phyloP scores from a whole-genome alignment of 2,113 vertebrate genomes.

The Noctilio leporinus region DNA sequence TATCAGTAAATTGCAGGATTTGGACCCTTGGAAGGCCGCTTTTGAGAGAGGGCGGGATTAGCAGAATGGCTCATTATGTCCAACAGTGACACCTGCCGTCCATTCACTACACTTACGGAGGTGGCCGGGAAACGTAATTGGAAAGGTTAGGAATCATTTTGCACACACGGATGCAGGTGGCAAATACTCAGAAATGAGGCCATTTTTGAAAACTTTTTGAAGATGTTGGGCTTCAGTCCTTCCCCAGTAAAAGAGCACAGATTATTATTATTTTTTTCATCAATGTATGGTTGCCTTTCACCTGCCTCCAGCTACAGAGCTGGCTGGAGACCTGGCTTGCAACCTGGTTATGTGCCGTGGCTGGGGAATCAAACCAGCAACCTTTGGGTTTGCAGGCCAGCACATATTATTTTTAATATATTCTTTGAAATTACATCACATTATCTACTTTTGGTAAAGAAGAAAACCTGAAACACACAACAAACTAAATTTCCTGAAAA shows the following conservation, averaged over 20 bases:
- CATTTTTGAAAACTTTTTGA: background rate
- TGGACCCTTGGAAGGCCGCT: background rate
- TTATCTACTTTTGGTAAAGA: background rate
- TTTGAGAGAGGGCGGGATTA: background rate
- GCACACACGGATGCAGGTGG: no score
- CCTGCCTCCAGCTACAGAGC: no score
- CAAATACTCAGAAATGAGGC: background rate
- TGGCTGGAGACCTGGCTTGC: no score
- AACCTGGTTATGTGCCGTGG: no score
- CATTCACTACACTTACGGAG: background rate
- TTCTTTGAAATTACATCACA: background rate
- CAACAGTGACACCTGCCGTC: slow-evolving; percentile 68
- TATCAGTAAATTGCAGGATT: slow-evolving; percentile 40
- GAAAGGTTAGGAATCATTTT: background rate
- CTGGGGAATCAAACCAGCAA: no score
- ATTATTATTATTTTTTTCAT: background rate
- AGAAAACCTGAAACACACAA: background rate
- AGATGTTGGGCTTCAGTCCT: background rate
- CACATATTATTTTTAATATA: background rate
- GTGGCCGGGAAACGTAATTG: background rate
- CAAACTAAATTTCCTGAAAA: background rate
- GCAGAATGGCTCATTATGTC: slow-evolving; percentile 1
- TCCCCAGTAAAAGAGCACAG: background rate
- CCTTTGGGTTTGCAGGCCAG: no score
- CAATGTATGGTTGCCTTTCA: no score